These are phyloP conservation scores for Physella acuta DNA, from an alignment of 1,140 invertebrate species.

Conservation along the genomic window DNA sequence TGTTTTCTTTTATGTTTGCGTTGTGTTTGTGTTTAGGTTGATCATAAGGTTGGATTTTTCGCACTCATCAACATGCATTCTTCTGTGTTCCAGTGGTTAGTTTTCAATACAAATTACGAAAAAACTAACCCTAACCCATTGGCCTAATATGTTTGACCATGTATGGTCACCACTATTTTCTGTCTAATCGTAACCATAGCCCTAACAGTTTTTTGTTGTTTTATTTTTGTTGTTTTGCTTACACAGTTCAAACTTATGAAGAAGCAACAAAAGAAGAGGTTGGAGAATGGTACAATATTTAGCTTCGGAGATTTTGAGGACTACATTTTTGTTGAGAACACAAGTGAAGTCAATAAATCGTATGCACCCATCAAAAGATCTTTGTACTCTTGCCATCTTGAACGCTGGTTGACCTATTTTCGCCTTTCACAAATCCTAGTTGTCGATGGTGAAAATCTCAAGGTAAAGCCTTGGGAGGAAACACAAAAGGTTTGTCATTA, in stretches of 20 bases:
- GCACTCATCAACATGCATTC: too few species aligned
- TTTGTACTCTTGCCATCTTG: slow-evolving; percentile 78
- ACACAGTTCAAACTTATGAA: slow-evolving; percentile 1
- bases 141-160: background rate
- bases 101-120: too few species aligned
- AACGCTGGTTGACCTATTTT: slow-evolving; percentile 81
- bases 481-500: slow-evolving; percentile 66
- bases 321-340: slow-evolving; percentile 37
- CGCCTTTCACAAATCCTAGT: slow-evolving; percentile 79
- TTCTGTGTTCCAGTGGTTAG: too few species aligned
- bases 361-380: slow-evolving; percentile 75
- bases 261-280: too few species aligned
- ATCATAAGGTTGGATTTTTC: too few species aligned
- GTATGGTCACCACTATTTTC: background rate
- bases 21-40: too few species aligned
- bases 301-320: slow-evolving; percentile 43
- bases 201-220: background rate
- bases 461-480: slow-evolving; percentile 81
- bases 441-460: slow-evolving; percentile 83
- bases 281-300: background rate
- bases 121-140: too few species aligned
- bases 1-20: too few species aligned
- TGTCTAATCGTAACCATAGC: background rate
- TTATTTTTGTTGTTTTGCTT: background rate
- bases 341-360: slow-evolving; percentile 39